phyloP scores from a whole-genome alignment of 2,797 vertebrate species.

The Rhinichthys osculus region DNA sequence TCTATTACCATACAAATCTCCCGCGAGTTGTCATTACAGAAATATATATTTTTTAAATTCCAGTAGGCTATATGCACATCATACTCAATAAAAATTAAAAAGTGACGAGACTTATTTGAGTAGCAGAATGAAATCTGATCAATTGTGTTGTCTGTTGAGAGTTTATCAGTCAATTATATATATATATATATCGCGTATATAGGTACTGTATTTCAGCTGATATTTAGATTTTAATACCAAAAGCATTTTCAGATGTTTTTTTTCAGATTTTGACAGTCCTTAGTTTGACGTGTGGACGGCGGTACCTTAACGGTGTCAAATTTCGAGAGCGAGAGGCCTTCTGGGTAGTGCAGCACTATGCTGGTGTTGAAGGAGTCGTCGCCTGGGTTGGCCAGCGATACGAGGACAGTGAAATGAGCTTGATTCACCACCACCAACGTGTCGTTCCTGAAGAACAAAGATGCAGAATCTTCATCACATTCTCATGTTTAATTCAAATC shows the following conservation, averaged over 20 bases:
- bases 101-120: too few species aligned
- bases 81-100: too few species aligned
- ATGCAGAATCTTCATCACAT: neutral
- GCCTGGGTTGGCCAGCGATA: constrained; percentile 70
- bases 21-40: too few species aligned
- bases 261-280: neutral
- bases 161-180: too few species aligned
- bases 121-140: too few species aligned
- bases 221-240: neutral
- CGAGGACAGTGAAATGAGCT: constrained; percentile 64
- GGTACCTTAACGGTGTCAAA: constrained; percentile 67
- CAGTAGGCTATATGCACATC: too few species aligned
- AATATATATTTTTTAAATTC: too few species aligned
- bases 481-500: neutral
- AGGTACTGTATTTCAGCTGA: neutral
- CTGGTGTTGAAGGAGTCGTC: constrained; percentile 81
- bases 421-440: constrained; percentile 71
- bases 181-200: too few species aligned
- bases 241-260: neutral
- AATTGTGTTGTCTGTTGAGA: too few species aligned
- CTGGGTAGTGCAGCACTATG: constrained; percentile 71
- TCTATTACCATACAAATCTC: too few species aligned
- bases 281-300: neutral
- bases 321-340: constrained; percentile 75
- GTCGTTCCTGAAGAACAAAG: constrained; percentile 62